Conservation (phyloP, 2,888 invertebrate species). For the Amitus sp. region DNA sequence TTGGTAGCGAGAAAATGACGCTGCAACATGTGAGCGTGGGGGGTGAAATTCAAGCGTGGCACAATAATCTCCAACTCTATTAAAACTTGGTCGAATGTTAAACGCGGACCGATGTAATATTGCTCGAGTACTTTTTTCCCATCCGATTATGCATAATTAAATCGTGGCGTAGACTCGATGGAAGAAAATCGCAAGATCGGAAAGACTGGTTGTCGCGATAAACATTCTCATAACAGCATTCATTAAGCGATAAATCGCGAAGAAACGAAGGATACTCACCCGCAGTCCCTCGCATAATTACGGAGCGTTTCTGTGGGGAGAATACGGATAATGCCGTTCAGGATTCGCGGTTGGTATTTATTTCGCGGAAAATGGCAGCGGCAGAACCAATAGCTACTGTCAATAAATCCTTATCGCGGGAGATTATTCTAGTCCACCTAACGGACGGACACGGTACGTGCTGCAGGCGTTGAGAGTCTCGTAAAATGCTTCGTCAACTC, state of each 20-base stretch:
- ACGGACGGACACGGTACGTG: slow-evolving; percentile 35
- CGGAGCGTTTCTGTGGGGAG: background rate
- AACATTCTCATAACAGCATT: no score
- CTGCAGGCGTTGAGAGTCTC: slow-evolving; percentile 32
- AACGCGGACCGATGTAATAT: background rate
- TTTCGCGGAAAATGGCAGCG: slow-evolving; percentile 17
- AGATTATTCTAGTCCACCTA: slow-evolving; percentile 43
- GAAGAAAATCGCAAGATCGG: no score
- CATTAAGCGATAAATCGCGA: background rate
- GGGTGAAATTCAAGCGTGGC: no score
- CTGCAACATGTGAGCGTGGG: no score
- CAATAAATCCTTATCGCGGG: slow-evolving; percentile 40
- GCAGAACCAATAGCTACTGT: slow-evolving; percentile 29
- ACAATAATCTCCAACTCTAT: slow-evolving; percentile 1
- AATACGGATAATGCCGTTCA: background rate
- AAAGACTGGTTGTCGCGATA: no score
- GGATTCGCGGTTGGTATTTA: background rate
- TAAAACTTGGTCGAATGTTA: background rate
- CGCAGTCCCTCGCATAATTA: background rate
- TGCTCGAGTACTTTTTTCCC: no score
- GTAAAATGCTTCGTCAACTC: slow-evolving; percentile 42
- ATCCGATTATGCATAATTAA: no score
- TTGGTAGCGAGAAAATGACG: slow-evolving; percentile 5
- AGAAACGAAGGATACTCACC: background rate
- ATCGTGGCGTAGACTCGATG: no score